A percentile compares a stretch with the other conserved stretches of the same genome.
Evolutionary conservation across 2,113 vertebrate genomes (phyloP).

Genomic region (Orientallactaga bullata): DNA sequence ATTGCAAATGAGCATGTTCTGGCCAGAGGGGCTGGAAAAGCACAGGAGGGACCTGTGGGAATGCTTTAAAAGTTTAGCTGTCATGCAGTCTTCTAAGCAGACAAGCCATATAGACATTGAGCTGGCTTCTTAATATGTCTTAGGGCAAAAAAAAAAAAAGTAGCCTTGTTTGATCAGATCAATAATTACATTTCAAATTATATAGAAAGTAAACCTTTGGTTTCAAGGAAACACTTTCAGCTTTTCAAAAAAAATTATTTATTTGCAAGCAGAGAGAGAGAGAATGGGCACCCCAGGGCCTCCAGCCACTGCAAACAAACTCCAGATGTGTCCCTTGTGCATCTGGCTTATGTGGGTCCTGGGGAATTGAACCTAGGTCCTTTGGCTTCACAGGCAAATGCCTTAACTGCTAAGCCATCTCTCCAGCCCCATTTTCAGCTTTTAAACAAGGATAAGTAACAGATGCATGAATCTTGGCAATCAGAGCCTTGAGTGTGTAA

Average conservation of each 20-base stretch:
- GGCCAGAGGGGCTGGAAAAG: conserved; percentile 10
- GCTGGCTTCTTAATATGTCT: background rate
- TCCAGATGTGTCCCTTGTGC: no score
- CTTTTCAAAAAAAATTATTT: no score
- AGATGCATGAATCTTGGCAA: background rate
- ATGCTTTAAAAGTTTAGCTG: conserved; percentile 43
- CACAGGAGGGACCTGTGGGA: background rate
- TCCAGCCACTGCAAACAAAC: no score
- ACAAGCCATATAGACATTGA: conserved; percentile 50
- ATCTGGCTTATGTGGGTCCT: no score
- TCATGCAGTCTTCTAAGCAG: conserved; percentile 58
- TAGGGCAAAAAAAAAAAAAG: conserved; percentile 43
- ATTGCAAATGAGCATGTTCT: conserved; percentile 56
- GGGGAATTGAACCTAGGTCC: no score
- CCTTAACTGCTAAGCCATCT: no score
- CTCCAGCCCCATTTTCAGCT: no score
- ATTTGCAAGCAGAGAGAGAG: no score
- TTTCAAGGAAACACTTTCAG: conserved; percentile 38
- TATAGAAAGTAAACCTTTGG: conserved; percentile 44
- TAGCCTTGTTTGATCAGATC: conserved; percentile 45
- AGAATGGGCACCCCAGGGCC: no score
- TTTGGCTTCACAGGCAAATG: no score
- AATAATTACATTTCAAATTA: conserved; percentile 56
- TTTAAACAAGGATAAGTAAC: background rate
- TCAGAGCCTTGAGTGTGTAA: background rate